Base-by-base conservation (phyloP, 2,797 vertebrate genomes). In the Hypotaenidia philippensis region DNA sequence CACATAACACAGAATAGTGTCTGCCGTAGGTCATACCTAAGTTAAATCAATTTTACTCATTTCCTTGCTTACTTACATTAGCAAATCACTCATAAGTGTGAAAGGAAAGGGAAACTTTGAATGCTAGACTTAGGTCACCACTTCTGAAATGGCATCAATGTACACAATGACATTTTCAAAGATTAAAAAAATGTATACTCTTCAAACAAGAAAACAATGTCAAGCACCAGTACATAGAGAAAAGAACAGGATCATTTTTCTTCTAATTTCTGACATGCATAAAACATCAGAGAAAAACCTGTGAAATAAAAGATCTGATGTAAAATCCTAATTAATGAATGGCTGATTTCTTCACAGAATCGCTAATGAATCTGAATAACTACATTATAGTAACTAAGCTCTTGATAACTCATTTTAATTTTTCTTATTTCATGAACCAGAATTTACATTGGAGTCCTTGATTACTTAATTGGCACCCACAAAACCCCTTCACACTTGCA, bases 71-170 rank as follows among this genome's bases (percentile, higher is more conserved):
- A 34, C 13, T 70, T 69, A 21, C 6, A 53, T 25, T 9, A 77
- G 26, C 6, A 80, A 64, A 53, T 45, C 29, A 49, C 13, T 66
- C 6, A 2, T 13, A 61, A 56, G 17, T 36, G 4, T 55, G 53
- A 89, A 90, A 86, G 7, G 5, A 70, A 60, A 56, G 4, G 34
- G 59, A 53, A 64, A 82, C 26, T 14, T 49, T 70, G 56, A 90
- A 64, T n/a, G 41, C 19, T 31, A 83, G 36, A 44, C n/a, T 79
- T 71, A 44, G 19, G 14, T 80, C 68, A 70, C 6, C 10, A 41
- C 6, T 87, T 83, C 41, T 80, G 36, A 72, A 92, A 87, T 32
- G 12, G 4, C 40, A 66, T 63, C 76, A 87, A 72, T 76, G 23
- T 52, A 69, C 66, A 57, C 2, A 53, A 16, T 15, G 13, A 52